A percentile compares a stretch with the other conserved stretches of the same genome.
Evolutionary conservation across 2,888 invertebrate genomes (phyloP).

Genomic region (Cheilosia soror): DNA sequence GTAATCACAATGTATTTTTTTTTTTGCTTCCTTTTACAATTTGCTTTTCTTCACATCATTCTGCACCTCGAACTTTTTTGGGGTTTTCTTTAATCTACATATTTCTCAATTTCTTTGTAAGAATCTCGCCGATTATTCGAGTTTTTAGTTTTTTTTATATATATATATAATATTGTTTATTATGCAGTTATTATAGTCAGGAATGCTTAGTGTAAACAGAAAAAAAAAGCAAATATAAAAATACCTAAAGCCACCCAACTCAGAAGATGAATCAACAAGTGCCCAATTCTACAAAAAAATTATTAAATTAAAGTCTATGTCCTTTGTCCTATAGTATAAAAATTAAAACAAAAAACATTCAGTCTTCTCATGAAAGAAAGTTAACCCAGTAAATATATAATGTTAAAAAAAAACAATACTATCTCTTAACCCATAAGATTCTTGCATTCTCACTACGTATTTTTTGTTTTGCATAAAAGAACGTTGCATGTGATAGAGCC

Average conservation of each 20-base stretch:
- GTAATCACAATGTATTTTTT: constrained; percentile 67
- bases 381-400: constrained; percentile 42
- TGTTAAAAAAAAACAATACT: constrained; percentile 14
- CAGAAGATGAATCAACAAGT: constrained; percentile 29
- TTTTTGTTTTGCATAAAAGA: constrained; percentile 33
- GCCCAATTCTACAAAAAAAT: constrained; percentile 2
- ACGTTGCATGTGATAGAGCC: constrained; percentile 16
- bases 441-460: constrained; percentile 41
- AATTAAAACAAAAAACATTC: constrained; percentile 66
- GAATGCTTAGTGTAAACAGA: constrained; percentile 54
- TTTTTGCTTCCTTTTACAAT: constrained; percentile 29
- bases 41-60: constrained; percentile 43
- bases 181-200: constrained; percentile 19
- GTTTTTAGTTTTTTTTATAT: constrained; percentile 26
- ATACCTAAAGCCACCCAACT: constrained; percentile 49
- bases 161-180: constrained; percentile 24
- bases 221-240: not conserved
- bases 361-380: constrained; percentile 72
- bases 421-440: constrained; percentile 54
- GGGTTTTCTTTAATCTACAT: constrained; percentile 1
- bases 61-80: constrained; percentile 24
- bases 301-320: constrained; percentile 55
- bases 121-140: constrained; percentile 40
- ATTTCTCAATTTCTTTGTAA: constrained; percentile 1
- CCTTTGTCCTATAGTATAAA: constrained; percentile 36